Percentiles rank a stretch among this genome's conserved stretches.
These are phyloP conservation scores for Chalcosyrphus nemorum DNA, from an alignment of 2,888 invertebrate genomes.

Conservation along the genomic window DNA sequence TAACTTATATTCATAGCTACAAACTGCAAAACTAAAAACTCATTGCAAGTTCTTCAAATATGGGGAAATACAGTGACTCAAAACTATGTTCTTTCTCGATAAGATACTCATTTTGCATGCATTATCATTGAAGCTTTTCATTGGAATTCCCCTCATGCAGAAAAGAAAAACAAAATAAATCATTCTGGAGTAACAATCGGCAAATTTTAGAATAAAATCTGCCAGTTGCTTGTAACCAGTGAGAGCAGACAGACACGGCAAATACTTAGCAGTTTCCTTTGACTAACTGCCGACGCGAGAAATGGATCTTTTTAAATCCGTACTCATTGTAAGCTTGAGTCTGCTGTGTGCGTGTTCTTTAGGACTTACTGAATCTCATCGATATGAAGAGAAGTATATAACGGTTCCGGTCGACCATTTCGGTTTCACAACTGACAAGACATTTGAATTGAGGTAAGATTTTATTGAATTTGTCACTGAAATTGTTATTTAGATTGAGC, in stretches of 20 bases:
- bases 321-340: background rate
- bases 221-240: background rate
- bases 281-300: background rate
- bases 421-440: too few species aligned
- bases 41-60: too few species aligned
- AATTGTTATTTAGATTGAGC: too few species aligned
- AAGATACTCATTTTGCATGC: background rate
- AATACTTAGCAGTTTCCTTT: too few species aligned
- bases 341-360: background rate
- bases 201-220: background rate
- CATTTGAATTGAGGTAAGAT: background rate
- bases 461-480: background rate
- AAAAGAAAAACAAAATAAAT: background rate
- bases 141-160: background rate
- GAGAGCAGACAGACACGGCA: background rate
- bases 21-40: background rate
- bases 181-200: too few species aligned
- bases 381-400: background rate
- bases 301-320: background rate
- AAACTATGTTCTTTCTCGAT: background rate
- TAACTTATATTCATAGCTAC: background rate
- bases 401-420: too few species aligned
- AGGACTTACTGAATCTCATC: background rate
- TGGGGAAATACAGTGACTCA: background rate
- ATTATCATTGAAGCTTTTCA: background rate